phyloP scores from a whole-genome alignment of 2,113 vertebrate species.

The Dromaius novaehollandiae region DNA sequence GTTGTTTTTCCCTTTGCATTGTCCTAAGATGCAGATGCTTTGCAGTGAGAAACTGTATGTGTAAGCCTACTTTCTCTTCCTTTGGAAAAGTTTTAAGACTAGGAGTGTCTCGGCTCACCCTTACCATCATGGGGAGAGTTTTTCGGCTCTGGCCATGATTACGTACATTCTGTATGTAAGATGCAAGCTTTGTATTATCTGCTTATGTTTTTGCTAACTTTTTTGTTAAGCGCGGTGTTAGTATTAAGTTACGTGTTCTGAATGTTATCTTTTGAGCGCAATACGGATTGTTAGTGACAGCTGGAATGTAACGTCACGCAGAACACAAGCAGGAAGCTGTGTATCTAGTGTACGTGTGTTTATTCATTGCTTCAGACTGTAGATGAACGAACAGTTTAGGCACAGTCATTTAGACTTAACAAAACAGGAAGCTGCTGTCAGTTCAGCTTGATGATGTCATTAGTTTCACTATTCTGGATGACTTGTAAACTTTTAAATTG shows the following conservation, averaged over 20 bases:
- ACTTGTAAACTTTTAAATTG: background rate
- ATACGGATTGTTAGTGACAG: background rate
- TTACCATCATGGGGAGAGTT: fast-evolving
- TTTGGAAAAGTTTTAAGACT: background rate
- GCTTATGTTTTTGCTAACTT: background rate
- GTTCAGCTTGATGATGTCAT: background rate
- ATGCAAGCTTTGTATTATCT: background rate
- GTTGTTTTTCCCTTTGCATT: background rate
- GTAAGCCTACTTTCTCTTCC: background rate
- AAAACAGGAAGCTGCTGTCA: background rate
- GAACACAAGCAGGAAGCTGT: background rate
- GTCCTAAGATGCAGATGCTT: fast-evolving
- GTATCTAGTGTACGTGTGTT: background rate
- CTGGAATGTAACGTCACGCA: background rate
- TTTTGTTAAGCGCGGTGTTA: background rate
- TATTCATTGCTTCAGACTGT: background rate
- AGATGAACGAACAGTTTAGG: background rate
- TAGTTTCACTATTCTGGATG: fast-evolving
- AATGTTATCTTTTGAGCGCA: background rate
- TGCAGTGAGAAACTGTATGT: background rate
- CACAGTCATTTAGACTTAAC: background rate
- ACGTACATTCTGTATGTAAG: background rate
- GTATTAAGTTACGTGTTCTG: background rate
- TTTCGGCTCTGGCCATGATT: fast-evolving
- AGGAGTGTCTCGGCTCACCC: fast-evolving